phyloP scores from a whole-genome alignment of 2,113 vertebrate species.

The Propithecus coquereli region DNA sequence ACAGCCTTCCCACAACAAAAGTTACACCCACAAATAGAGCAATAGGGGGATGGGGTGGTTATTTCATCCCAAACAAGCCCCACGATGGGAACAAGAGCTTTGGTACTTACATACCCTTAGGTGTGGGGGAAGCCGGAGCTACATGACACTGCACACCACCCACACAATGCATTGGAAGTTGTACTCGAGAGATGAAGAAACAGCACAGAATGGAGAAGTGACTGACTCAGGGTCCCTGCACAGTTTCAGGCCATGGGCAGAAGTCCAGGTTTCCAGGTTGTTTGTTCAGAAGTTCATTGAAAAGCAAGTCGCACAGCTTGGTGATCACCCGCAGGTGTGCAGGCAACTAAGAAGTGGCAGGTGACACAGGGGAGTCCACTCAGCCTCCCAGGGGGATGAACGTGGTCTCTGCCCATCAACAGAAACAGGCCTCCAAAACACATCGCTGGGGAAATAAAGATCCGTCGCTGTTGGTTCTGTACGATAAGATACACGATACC shows the following conservation, averaged over 20 bases:
- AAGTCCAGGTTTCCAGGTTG: background rate
- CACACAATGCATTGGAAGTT: background rate
- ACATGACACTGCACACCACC: accelerated
- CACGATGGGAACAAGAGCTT: background rate
- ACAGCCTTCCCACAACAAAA: background rate
- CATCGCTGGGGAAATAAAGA: accelerated
- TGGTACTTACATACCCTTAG: background rate
- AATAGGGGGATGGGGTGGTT: accelerated
- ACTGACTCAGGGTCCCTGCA: accelerated
- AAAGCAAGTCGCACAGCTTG: background rate
- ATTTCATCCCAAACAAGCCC: background rate
- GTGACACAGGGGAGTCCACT: accelerated
- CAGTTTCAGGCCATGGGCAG: background rate
- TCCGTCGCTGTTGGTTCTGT: accelerated
- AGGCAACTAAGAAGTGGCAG: background rate
- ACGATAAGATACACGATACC: accelerated
- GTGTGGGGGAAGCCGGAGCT: background rate
- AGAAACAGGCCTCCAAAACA: background rate
- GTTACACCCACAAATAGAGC: too few species aligned
- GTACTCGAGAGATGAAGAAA: background rate
- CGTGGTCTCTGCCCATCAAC: accelerated
- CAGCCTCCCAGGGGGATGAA: accelerated
- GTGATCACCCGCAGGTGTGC: accelerated
- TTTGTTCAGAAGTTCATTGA: background rate
- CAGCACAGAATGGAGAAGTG: too few species aligned